phyloP scores from a whole-genome alignment of 2,113 vertebrate species.

The Sylvia atricapilla region DNA sequence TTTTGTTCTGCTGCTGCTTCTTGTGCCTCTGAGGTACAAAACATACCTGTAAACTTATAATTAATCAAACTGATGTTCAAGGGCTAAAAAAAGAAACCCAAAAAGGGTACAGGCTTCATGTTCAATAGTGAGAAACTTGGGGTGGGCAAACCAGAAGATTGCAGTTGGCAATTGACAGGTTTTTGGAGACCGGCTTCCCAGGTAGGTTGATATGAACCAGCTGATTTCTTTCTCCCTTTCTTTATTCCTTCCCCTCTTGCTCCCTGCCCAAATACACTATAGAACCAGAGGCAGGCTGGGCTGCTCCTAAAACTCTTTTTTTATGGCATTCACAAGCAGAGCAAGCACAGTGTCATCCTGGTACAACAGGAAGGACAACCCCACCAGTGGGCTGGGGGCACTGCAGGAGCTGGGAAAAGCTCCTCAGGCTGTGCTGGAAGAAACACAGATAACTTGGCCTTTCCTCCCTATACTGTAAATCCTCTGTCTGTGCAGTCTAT shows the following conservation, averaged over 20 bases:
- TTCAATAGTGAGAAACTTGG: slow-evolving; percentile 30
- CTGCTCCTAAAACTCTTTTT: background rate
- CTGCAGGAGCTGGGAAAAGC: background rate
- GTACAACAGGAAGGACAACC: background rate
- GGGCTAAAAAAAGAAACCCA: slow-evolving; percentile 22
- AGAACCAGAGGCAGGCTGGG: background rate
- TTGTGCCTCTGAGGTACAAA: slow-evolving; percentile 67
- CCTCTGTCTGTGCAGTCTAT: background rate
- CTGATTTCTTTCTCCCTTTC: background rate
- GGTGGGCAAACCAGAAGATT: slow-evolving; percentile 40
- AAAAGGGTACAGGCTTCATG: slow-evolving; percentile 19
- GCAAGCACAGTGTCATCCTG: background rate
- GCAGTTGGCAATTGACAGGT: background rate
- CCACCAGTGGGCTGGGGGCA: background rate
- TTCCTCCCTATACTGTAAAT: background rate
- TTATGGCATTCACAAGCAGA: background rate
- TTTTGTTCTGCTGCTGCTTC: slow-evolving; percentile 65
- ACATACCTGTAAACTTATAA: slow-evolving; percentile 68
- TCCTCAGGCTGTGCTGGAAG: background rate
- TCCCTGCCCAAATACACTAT: background rate
- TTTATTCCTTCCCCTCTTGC: background rate
- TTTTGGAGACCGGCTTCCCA: background rate
- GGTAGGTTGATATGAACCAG: background rate
- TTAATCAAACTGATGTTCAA: background rate
- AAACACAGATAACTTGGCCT: background rate